Conservation (phyloP, 2,797 vertebrate species). For the Gambelia wislizenii region DNA sequence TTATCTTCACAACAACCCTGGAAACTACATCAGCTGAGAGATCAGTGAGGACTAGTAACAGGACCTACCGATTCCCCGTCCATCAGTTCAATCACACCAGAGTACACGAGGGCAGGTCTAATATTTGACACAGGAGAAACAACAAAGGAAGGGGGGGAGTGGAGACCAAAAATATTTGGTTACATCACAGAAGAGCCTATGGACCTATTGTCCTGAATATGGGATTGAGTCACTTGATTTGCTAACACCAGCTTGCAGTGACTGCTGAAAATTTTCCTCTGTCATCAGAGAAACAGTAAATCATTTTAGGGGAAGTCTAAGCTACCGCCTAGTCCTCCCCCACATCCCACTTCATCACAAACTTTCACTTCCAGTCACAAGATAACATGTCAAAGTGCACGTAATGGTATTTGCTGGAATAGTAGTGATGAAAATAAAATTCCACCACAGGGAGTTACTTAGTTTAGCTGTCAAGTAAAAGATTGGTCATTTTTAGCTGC, state of each 20-base stretch:
- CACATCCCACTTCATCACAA: not conserved
- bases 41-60: too few species aligned
- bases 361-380: slow-evolving; percentile 64
- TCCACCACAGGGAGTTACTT: slow-evolving; percentile 44
- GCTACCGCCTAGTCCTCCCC: slow-evolving; percentile 48
- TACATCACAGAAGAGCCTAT: not conserved
- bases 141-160: not conserved
- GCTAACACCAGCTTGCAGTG: not conserved
- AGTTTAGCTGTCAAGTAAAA: not conserved
- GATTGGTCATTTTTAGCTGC: not conserved
- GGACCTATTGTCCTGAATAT: not conserved
- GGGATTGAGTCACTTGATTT: not conserved
- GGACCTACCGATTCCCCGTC: too few species aligned
- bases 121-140: too few species aligned
- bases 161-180: too few species aligned
- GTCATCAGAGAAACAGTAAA: slow-evolving; percentile 39
- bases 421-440: slow-evolving; percentile 70
- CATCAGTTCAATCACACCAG: too few species aligned
- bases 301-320: slow-evolving; percentile 32
- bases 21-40: too few species aligned
- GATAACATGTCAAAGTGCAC: slow-evolving; percentile 10
- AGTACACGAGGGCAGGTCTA: too few species aligned
- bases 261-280: slow-evolving; percentile 5
- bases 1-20: too few species aligned
- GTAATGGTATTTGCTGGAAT: slow-evolving; percentile 45